Base-by-base conservation (phyloP, 2,113 vertebrate genomes). In the Dipodomys ordii region DNA sequence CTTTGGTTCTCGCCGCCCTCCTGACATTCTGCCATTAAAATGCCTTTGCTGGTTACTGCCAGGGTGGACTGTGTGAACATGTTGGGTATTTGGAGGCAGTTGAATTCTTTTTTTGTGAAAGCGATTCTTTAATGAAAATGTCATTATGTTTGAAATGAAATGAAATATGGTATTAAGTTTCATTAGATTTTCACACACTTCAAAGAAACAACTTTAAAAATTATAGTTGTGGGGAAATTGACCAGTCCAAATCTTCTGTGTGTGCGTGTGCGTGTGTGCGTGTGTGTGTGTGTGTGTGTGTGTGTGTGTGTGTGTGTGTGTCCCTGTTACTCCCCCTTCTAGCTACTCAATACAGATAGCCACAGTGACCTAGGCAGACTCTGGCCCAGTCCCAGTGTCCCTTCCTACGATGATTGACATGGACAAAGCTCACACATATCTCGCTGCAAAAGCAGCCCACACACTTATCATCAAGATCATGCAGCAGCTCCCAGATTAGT, bases 341-440 rank as follows among this genome's bases (percentile, higher is more conserved):
- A 25, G 10, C 10, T 69, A 39, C 46, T 94, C 19, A 7, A 0
- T 15, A 44, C 16, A 62, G 65, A 53, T 2, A 0, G 20, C 73
- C 67, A 60, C 62, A 0, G 7, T 85, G 88, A 85, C 83, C 94
- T 96, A 91, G 78, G 74, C 57, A 67, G 78, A 88, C 46, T 53
- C 90, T 94, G 74, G 78, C 79, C 76, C 30, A 69, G 83, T 68
- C 74, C 84, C 88, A 87, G 85, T 27, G 69, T 67, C 78, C 78
- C 65, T 88, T 96, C 90, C 90, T 39, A 0, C 0, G 0, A 49
- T 96, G 96, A 94, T 57, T 94, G 93, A 96, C 93, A 64, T 10
- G 32, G 62, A 68, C 93, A 94, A 46, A 64, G 27, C 90, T 95
- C 82, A 90, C 78, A 93, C 79, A n/a, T 85, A 57, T 72, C 96